These are phyloP conservation scores for Carterocephalus palaemon DNA, from an alignment of 2,888 invertebrate genomes.

Conservation along the genomic window DNA sequence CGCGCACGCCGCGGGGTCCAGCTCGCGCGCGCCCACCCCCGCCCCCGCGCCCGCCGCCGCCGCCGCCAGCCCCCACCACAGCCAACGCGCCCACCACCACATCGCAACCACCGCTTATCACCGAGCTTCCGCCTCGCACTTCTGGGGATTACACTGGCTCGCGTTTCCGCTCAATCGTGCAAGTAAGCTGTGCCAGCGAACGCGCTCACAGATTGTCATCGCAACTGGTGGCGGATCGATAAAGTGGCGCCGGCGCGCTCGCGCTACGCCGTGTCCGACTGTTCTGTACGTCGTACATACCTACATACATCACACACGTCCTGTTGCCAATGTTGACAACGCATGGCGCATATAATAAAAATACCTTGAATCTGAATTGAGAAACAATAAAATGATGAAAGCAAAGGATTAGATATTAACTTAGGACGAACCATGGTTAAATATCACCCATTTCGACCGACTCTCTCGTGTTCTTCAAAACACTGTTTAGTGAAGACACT, in stretches of 20 bases:
- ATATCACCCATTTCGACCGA: too few relatives aligned
- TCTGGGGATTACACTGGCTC: conserved; percentile 24
- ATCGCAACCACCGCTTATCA: conserved; percentile 25
- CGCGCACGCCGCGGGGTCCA: conserved; percentile 83
- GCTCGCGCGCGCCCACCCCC: conserved; percentile 64
- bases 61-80: conserved; percentile 42
- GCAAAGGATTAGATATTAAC: too few relatives aligned
- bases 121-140: conserved; percentile 4
- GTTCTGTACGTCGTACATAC: too few relatives aligned
- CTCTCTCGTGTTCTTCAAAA: too few relatives aligned
- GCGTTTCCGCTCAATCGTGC: conserved; percentile 23
- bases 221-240: conserved; percentile 41
- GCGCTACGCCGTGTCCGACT: conserved; percentile 7
- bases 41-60: conserved; percentile 39
- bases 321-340: too few relatives aligned
- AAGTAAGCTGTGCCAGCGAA: conserved; percentile 5
- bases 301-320: too few relatives aligned
- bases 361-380: too few relatives aligned
- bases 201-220: conserved; percentile 6
- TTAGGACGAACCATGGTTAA: too few relatives aligned
- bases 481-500: too few relatives aligned
- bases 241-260: conserved; percentile 43
- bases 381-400: too few relatives aligned
- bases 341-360: too few relatives aligned
- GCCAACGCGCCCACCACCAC: conserved; percentile 39